Conservation (phyloP, 2,797 vertebrate genomes). For the Florisuga fusca region DNA sequence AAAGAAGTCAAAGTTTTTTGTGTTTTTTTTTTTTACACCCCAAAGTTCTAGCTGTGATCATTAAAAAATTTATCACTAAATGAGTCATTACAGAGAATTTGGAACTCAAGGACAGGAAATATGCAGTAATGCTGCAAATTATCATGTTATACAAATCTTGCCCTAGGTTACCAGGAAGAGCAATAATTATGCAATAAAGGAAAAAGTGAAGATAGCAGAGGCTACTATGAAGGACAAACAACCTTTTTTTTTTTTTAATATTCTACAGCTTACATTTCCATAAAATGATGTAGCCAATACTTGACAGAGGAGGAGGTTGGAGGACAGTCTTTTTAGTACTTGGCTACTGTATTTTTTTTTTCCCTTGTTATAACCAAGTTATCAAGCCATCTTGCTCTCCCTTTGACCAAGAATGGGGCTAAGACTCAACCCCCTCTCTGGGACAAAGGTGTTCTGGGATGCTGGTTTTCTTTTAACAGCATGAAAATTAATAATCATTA, state of each 20-base stretch:
- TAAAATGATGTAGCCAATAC: not conserved
- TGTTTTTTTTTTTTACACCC: not conserved
- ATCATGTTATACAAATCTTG: not conserved
- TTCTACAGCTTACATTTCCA: not conserved
- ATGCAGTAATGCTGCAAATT: not conserved
- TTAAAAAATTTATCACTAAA: not conserved
- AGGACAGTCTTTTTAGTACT: not conserved
- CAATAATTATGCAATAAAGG: not conserved
- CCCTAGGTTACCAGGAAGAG: not conserved
- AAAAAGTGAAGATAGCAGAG: not conserved
- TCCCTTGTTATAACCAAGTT: not conserved
- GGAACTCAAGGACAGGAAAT: constrained; percentile 63
- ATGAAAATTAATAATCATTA: not conserved
- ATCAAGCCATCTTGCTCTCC: not conserved
- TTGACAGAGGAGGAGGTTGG: not conserved
- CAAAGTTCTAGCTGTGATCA: constrained; percentile 47
- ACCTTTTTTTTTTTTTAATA: not conserved
- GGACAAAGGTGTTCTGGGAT: not conserved
- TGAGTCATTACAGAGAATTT: not conserved
- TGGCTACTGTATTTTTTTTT: not conserved
- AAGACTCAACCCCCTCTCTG: not conserved
- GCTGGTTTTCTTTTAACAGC: not conserved
- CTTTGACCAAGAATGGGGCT: not conserved
- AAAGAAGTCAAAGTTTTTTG: constrained; percentile 32
- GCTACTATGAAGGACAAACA: not conserved